Conservation (phyloP, 2,113 vertebrate genomes). For the Mormoops blainvillei region DNA sequence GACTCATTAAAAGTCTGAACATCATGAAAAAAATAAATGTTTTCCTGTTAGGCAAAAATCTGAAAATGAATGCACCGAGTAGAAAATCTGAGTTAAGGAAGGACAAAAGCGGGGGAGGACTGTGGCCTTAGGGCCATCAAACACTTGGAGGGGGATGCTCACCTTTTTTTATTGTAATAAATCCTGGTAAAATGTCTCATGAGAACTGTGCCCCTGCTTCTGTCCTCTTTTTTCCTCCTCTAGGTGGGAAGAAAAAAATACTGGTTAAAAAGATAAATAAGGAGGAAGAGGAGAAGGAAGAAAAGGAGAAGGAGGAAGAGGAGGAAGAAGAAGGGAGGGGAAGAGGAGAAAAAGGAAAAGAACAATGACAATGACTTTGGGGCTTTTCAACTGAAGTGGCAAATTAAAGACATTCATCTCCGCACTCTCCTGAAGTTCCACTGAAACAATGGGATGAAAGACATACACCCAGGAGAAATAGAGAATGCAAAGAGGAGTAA, state of each 20-base stretch:
- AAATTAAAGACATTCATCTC: neutral
- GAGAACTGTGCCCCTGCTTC: neutral
- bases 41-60: neutral
- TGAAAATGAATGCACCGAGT: neutral
- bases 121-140: neutral
- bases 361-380: neutral
- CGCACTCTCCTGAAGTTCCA: neutral
- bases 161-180: neutral
- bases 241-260: neutral
- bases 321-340: neutral
- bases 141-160: neutral
- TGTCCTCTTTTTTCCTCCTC: neutral
- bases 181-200: neutral
- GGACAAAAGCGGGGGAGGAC: neutral
- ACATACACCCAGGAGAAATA: neutral
- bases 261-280: neutral
- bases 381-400: neutral
- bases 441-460: neutral
- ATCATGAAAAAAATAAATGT: too few species aligned
- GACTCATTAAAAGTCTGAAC: too few species aligned
- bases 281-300: neutral
- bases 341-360: neutral
- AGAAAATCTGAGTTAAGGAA: neutral
- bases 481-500: neutral
- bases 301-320: fast-evolving